Evolutionary conservation across 2,113 vertebrate species (phyloP).

Genomic region (Ailurus styani): DNA sequence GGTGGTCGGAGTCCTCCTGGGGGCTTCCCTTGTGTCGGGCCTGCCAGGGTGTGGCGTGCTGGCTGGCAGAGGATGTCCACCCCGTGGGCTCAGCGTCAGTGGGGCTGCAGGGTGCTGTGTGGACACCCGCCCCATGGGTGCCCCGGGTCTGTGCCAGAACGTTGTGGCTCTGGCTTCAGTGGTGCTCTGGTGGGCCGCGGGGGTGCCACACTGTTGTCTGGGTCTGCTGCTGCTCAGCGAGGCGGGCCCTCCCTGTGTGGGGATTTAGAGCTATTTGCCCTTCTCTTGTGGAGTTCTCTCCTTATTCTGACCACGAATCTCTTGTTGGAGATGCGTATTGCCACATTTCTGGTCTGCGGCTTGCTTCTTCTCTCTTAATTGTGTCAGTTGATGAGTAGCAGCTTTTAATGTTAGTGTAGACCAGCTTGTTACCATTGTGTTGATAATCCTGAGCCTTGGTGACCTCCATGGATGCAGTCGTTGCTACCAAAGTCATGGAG

Average conservation of each 20-base stretch:
- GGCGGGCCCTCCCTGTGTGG: background rate
- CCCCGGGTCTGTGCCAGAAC: background rate
- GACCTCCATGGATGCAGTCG: background rate
- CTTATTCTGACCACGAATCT: background rate
- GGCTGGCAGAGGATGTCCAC: background rate
- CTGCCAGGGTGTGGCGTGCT: background rate
- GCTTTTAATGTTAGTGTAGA: background rate
- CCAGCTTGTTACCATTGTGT: background rate
- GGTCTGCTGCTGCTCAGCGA: background rate
- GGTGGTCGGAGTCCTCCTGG: background rate
- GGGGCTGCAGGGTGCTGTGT: background rate
- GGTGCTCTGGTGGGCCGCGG: fast-evolving
- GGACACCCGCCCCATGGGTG: background rate
- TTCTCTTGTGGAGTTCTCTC: background rate
- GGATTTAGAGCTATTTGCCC: background rate
- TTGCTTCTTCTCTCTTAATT: too few species aligned
- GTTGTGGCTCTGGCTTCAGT: background rate
- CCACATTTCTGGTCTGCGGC: background rate
- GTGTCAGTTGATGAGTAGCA: background rate
- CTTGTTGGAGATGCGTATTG: background rate
- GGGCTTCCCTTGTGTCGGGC: background rate
- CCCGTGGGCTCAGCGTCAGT: background rate
- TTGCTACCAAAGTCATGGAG: background rate
- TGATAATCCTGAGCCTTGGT: background rate
- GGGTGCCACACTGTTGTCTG: background rate